phyloP scores from a whole-genome alignment of 2,797 vertebrate genomes.

The Masticophis lateralis region DNA sequence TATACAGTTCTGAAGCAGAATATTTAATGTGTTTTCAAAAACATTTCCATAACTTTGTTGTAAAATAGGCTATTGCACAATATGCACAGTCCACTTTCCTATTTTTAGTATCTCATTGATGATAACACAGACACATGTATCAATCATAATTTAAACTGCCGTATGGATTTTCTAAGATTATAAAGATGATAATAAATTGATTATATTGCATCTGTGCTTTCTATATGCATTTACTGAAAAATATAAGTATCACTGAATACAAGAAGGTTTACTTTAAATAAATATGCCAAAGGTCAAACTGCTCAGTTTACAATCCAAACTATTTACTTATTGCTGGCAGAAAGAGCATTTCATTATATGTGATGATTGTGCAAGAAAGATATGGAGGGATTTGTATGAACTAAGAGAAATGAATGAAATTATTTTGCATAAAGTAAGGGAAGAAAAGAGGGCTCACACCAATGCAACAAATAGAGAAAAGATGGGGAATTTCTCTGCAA shows the following conservation, averaged over 20 bases:
- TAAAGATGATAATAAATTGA: not conserved
- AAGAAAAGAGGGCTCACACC: not conserved
- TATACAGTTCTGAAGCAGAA: not conserved
- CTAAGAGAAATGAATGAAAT: not conserved
- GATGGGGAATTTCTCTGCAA: not conserved
- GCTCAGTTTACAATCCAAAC: not conserved
- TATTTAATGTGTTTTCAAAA: slow-evolving; percentile 23
- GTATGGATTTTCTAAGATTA: not conserved
- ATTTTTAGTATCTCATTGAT: not conserved
- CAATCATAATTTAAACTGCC: not conserved
- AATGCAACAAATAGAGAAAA: not conserved
- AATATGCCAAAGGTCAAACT: not conserved
- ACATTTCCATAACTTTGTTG: not conserved
- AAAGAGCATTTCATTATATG: not conserved
- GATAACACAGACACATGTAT: not conserved
- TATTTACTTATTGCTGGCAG: not conserved
- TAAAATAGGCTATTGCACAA: not conserved
- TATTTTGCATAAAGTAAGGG: not conserved
- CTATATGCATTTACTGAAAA: not conserved
- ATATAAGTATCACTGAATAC: not conserved
- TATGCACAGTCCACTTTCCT: slow-evolving; percentile 6
- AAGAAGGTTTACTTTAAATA: not conserved
- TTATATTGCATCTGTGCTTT: not conserved
- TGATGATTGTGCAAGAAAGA: not conserved
- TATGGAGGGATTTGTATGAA: not conserved